Evolutionary conservation across 2,113 vertebrate species (phyloP), one percentile per base, ranked within the genome.

Genomic region (Corynorhinus townsendii): DNA sequence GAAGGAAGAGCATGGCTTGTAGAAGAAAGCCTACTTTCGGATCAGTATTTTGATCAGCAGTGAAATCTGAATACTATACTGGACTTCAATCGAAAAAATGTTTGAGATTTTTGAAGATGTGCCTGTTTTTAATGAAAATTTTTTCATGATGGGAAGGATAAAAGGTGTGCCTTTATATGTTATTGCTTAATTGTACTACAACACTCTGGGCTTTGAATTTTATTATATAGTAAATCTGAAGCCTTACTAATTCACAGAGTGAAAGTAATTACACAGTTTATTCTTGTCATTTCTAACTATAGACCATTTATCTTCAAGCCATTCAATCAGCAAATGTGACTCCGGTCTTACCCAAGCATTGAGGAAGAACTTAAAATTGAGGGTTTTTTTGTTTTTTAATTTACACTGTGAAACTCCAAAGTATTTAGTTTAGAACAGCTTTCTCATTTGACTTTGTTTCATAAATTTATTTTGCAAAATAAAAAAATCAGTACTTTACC

Each of bases 401-500:
- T 93, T 72, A 54, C 7, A 84, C 6, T 66, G 10, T 38, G 24
- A 5, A 20, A 72, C 40, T 30, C 73, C 90, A 76, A 86, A 76
- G 45, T 71, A 75, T 12, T 43, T 85, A 33, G 20, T 91, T 86
- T 89, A 76, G 24, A 89, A 71, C 40, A 15, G 28, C 35, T 82
- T 76, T 94, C 84, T 93, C 33, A 17, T 56, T n/a, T 66, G 54
- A 40, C 30, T 89, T 77, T 95, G 38, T 72, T 86, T 93, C 40
- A 59, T 79, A 76, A 47, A 40, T 95, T 59, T 54, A 47, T 77
- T 54, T 56, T 52, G 22, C 30, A 79, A 80, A 93, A 90, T 72
- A 24, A 49, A 47, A 90, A 56, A 45, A 66, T 80, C 19, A 6
- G 1, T 84, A 38, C 45, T 22, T 83, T 89, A 59, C 59, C 59